Percentiles rank a stretch among this genome's conserved stretches.
These are phyloP conservation scores for Perdita meconis DNA, from an alignment of 2,888 invertebrate species.

Conservation along the genomic window DNA sequence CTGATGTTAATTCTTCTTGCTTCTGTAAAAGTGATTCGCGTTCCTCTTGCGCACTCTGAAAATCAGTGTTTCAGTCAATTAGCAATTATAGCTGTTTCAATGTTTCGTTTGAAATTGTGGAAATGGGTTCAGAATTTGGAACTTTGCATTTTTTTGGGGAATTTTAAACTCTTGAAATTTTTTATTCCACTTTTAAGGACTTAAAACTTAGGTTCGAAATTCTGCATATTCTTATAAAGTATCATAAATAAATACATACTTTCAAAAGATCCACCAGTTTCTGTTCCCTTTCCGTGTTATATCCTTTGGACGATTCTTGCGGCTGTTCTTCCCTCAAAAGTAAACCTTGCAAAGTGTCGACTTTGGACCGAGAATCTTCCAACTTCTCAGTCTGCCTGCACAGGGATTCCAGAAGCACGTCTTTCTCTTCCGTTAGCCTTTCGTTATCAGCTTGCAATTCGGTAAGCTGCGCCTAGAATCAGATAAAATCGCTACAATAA, in stretches of 20 bases:
- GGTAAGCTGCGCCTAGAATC: conserved; percentile 89
- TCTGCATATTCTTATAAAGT: too few species aligned
- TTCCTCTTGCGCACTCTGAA: conserved; percentile 91
- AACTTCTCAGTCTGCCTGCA: conserved; percentile 96
- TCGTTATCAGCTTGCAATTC: conserved; percentile 96
- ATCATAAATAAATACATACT: conserved; percentile 83
- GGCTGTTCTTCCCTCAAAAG: conserved; percentile 88
- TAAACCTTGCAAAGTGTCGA: conserved; percentile 93
- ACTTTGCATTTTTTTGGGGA: too few species aligned
- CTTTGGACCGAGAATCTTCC: conserved; percentile 93
- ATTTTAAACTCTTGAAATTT: too few species aligned
- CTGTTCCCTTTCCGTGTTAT: conserved; percentile 91
- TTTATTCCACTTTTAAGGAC: too few species aligned
- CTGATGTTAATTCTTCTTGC: conserved; percentile 91
- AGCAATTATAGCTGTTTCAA: not conserved
- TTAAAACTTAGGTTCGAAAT: too few species aligned
- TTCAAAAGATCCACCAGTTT: conserved; percentile 94
- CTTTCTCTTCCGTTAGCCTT: conserved; percentile 94
- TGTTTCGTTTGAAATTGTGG: not conserved
- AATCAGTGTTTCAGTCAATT: conserved; percentile 35
- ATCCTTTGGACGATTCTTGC: conserved; percentile 85
- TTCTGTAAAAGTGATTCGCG: conserved; percentile 90
- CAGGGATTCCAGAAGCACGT: conserved; percentile 94
- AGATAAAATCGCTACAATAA: not conserved
- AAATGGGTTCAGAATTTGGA: too few species aligned